Evolutionary conservation across 2,888 invertebrate species (phyloP).

Genomic region (Uloborus plumipes): DNA sequence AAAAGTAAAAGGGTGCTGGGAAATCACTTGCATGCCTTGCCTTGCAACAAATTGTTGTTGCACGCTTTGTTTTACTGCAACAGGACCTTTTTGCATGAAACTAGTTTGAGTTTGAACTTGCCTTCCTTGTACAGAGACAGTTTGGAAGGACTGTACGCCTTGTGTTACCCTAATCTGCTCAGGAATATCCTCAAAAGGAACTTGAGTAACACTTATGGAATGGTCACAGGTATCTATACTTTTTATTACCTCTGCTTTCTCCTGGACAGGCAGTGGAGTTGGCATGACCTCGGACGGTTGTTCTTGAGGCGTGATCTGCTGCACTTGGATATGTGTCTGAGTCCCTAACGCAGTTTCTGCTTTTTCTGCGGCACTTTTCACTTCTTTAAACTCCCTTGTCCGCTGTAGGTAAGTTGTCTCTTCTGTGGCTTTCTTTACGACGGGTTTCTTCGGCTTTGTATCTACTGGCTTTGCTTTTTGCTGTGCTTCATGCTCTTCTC

Average conservation of each 20-base stretch:
- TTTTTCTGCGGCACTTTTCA: constrained; percentile 73
- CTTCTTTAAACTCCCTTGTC: constrained; percentile 36
- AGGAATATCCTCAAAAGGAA: constrained; percentile 42
- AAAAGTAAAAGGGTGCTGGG: constrained; percentile 5
- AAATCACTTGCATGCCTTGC: constrained; percentile 31
- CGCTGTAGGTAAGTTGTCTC: constrained; percentile 31
- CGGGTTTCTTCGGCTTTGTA: constrained; percentile 39
- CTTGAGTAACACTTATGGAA: constrained; percentile 43
- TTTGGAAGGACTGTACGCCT: constrained; percentile 37
- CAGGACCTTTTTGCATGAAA: constrained; percentile 16
- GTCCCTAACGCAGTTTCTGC: constrained; percentile 76
- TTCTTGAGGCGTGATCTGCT: constrained; percentile 71
- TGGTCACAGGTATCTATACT: constrained; percentile 38
- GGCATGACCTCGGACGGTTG: constrained; percentile 72
- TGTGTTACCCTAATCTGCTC: constrained; percentile 35
- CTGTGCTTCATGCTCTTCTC: constrained; percentile 66
- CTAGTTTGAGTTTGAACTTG: constrained; percentile 26
- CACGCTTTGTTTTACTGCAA: constrained; percentile 1
- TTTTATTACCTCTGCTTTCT: constrained; percentile 63
- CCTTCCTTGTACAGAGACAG: constrained; percentile 12
- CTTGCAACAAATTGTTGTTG: constrained; percentile 16
- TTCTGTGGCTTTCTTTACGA: constrained; percentile 42
- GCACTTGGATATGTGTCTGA: constrained; percentile 78
- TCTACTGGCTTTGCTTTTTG: constrained; percentile 32
- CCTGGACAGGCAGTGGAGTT: constrained; percentile 23